Conservation (phyloP, 1,140 invertebrate genomes). For the Drosophila repleta region DNA sequence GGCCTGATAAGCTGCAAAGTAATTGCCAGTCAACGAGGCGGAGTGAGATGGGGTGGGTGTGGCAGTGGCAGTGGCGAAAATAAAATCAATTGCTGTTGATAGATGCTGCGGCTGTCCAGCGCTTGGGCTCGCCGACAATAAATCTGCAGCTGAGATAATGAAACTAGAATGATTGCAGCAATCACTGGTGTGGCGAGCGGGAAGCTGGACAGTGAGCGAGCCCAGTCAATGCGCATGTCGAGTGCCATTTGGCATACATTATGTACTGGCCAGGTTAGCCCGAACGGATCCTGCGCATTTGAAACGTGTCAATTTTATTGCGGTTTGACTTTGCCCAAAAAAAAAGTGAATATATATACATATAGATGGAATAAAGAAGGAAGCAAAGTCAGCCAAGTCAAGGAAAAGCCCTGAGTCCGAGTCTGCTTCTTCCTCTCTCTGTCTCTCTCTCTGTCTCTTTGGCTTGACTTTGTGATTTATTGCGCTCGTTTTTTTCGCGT, state of each 20-base stretch:
- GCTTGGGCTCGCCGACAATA: conserved; percentile 35
- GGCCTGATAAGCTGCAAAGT: conserved; percentile 39
- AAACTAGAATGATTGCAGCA: conserved; percentile 84
- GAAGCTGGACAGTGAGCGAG: neutral
- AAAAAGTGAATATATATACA: neutral
- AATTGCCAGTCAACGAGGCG: conserved; percentile 31
- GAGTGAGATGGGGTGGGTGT: neutral
- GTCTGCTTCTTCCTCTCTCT: neutral
- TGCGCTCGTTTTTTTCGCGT: conserved; percentile 75
- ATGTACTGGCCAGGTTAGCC: conserved; percentile 20
- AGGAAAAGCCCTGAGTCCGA: conserved; percentile 18
- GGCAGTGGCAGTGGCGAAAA: conserved; percentile 30
- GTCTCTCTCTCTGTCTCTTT: neutral
- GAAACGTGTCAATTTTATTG: conserved; percentile 82
- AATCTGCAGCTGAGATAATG: conserved; percentile 80
- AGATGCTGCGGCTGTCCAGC: conserved; percentile 22
- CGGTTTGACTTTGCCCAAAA: conserved; percentile 77
- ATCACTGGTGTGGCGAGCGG: conserved; percentile 80
- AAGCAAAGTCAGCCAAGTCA: conserved; percentile 7
- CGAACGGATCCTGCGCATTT: conserved; percentile 64
- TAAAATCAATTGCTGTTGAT: conserved; percentile 56
- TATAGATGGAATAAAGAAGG: too few relatives aligned
- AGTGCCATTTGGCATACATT: conserved; percentile 47
- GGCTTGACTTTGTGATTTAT: conserved; percentile 63
- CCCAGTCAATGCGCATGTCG: conserved; percentile 11